phyloP scores from a whole-genome alignment of 2,888 invertebrate species.

The Zhuqinia jingwanae region DNA sequence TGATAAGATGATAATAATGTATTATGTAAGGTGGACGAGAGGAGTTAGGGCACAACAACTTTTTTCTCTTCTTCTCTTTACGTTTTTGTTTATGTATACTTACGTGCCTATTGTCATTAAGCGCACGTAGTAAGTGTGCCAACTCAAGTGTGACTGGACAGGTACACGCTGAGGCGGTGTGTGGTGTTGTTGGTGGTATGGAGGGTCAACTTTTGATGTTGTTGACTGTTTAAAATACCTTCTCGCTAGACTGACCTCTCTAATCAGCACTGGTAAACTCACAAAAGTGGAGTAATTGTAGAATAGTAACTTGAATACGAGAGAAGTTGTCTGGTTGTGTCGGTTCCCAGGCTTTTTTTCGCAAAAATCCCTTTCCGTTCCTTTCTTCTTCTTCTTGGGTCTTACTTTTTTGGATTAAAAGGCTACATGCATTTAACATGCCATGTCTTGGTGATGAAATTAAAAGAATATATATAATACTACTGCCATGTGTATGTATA shows the following conservation, averaged over 20 bases:
- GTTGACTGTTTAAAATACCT: constrained; percentile 70
- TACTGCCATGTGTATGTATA: neutral
- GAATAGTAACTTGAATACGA: neutral
- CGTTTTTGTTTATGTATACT: neutral
- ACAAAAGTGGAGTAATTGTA: constrained; percentile 38
- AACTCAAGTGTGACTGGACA: constrained; percentile 74
- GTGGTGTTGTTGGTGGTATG: neutral
- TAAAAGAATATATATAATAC: neutral
- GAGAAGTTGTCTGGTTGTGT: constrained; percentile 48
- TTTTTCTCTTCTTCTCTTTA: constrained; percentile 20
- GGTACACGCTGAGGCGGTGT: constrained; percentile 7
- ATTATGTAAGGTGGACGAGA: constrained; percentile 21
- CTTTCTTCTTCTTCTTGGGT: constrained; percentile 33
- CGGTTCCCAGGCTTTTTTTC: constrained; percentile 74
- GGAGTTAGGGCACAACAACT: constrained; percentile 14
- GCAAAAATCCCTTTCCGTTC: constrained; percentile 66
- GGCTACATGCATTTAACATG: neutral
- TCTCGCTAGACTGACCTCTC: constrained; percentile 72
- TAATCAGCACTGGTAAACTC: constrained; percentile 59
- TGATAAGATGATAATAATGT: constrained; percentile 14
- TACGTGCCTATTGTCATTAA: constrained; percentile 6
- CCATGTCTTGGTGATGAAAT: too few species aligned
- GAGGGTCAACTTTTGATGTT: constrained; percentile 70
- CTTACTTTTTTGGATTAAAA: constrained; percentile 50
- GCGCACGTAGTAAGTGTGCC: constrained; percentile 70